phyloP scores from a whole-genome alignment of 2,797 vertebrate genomes.

The Crypturellus tataupa region DNA sequence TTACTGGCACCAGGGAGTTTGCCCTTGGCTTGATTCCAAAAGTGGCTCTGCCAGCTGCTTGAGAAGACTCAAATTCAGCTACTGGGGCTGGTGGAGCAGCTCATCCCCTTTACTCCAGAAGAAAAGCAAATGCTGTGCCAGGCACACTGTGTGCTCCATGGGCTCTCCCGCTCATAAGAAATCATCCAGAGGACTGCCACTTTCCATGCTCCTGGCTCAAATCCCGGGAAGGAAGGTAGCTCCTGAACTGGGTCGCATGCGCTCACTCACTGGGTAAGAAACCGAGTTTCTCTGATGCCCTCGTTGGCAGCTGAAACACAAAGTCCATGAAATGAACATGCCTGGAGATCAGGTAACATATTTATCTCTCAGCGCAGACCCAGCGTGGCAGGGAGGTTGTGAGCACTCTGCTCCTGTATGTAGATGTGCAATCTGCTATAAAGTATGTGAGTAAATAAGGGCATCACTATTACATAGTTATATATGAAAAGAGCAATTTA shows the following conservation, averaged over 20 bases:
- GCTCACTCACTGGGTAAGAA: background rate
- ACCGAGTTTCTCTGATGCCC: background rate
- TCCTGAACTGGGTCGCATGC: background rate
- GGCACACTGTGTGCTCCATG: background rate
- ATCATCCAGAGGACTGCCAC: background rate
- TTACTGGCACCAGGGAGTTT: slow-evolving; percentile 30
- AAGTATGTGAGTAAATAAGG: background rate
- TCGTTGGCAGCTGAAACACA: background rate
- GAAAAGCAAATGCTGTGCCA: background rate
- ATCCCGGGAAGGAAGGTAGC: background rate
- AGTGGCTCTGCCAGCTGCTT: background rate
- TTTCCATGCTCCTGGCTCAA: background rate
- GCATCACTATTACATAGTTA: background rate
- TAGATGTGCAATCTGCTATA: background rate
- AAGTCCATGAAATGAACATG: background rate
- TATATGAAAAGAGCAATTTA: background rate
- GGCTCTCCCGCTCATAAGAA: background rate
- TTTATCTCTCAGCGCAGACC: background rate
- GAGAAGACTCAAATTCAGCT: slow-evolving; percentile 20
- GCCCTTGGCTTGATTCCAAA: slow-evolving; percentile 37
- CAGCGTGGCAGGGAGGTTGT: background rate
- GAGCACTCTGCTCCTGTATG: background rate
- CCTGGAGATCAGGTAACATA: background rate
- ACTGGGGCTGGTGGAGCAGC: background rate
- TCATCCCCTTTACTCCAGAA: background rate